Evolutionary conservation across 2,888 invertebrate species (phyloP).

Genomic region (Euspilapteryx auroguttella): DNA sequence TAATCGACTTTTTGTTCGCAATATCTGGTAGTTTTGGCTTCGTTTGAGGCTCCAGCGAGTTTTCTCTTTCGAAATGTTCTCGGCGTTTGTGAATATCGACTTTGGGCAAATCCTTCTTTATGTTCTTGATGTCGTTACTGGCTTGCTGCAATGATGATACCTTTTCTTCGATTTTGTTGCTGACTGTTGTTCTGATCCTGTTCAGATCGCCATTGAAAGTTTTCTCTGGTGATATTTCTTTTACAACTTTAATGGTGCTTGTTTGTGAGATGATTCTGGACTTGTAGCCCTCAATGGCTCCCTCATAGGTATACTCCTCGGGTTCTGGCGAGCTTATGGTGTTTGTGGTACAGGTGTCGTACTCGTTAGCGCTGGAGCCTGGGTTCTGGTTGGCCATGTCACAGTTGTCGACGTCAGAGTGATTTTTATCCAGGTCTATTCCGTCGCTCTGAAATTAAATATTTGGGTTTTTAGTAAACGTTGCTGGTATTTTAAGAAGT

Average conservation of each 20-base stretch:
- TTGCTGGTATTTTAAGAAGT: too few relatives aligned
- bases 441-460: slow-evolving; percentile 60
- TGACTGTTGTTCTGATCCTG: slow-evolving; percentile 48
- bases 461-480: too few relatives aligned
- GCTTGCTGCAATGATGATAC: slow-evolving; percentile 62
- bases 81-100: slow-evolving; percentile 80
- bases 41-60: slow-evolving; percentile 52
- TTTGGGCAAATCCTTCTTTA: slow-evolving; percentile 69
- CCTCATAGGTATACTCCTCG: slow-evolving; percentile 84
- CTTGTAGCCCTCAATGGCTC: slow-evolving; percentile 85
- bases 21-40: slow-evolving; percentile 65
- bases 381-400: slow-evolving; percentile 42
- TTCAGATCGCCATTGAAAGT: slow-evolving; percentile 31
- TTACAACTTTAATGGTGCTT: slow-evolving; percentile 40
- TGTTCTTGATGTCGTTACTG: slow-evolving; percentile 44
- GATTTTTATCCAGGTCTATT: slow-evolving; percentile 56
- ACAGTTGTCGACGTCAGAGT: slow-evolving; percentile 54
- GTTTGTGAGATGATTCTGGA: slow-evolving; percentile 71
- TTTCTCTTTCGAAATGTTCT: slow-evolving; percentile 78
- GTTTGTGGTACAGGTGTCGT: slow-evolving; percentile 70
- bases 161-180: slow-evolving; percentile 66
- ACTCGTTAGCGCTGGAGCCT: slow-evolving; percentile 59
- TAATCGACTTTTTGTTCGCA: slow-evolving; percentile 68
- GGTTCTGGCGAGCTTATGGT: slow-evolving; percentile 70
- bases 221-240: slow-evolving; percentile 49